Conservation (phyloP, 2,113 vertebrate species). For the Eudyptes chrysolophus region DNA sequence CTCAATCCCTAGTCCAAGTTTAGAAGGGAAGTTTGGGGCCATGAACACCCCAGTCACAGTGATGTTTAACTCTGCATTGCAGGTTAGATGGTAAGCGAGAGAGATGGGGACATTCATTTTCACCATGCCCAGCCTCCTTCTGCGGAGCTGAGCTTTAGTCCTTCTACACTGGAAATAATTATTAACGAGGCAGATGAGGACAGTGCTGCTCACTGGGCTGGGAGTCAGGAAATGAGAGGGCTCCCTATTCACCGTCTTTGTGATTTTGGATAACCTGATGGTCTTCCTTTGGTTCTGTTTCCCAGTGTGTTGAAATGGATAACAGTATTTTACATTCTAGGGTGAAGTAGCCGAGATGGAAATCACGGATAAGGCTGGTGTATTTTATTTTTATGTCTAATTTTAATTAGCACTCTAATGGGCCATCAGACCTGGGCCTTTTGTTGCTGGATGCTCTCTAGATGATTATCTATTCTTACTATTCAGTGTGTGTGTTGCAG, state of each 20-base stretch:
- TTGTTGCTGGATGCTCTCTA: neutral
- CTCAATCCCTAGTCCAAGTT: neutral
- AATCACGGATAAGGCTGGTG: neutral
- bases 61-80: fast-evolving
- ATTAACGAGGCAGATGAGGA: neutral
- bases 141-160: neutral
- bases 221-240: neutral
- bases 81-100: neutral
- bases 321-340: neutral
- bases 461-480: neutral
- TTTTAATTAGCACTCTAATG: neutral
- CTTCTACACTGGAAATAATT: neutral
- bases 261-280: neutral
- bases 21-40: neutral
- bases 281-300: neutral
- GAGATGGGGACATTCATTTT: neutral
- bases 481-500: neutral
- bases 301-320: neutral
- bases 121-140: neutral
- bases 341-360: neutral
- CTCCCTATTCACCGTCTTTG: neutral
- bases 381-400: neutral
- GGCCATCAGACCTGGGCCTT: neutral
- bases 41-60: neutral
- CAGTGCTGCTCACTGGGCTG: neutral